Evolutionary conservation across 2,797 vertebrate genomes (phyloP), one percentile per base, ranked within the genome.

Genomic region (Siniperca scherzeri): DNA sequence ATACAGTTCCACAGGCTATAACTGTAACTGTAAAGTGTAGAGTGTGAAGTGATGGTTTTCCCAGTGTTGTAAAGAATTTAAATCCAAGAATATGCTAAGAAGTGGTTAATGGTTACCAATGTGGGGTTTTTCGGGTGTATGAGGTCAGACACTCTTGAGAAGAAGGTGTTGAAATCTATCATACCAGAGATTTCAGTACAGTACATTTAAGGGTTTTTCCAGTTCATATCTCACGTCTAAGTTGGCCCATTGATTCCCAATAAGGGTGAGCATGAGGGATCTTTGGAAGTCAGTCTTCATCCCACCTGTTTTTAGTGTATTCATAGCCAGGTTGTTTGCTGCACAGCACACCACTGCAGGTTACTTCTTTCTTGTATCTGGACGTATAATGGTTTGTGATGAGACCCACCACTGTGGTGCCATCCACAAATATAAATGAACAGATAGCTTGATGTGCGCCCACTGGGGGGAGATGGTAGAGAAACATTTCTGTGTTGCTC

Each of bases 401-500:
- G 57, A 78, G 67, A 48, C 36, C 7, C 52, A 22, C 40, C 61
- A 25, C 62, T 62, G 14, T 19, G 44, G 6, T 74, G 65, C 38
- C 57, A 5, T 55, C 53, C 38, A 70, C 50, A 77, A 6, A 74
- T 55, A 62, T 78, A 48, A 79, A 25, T 10, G 14, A 64, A 57
- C 46, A 62, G 57, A 76, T 19, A 53, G 73, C n/a, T 56, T 30
- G 53, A 77, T 73, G 38, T 64, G 52, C 3, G 7, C 38, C 82
- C 68, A 36, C 48, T 7, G 19, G 48, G 67, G 30, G 42, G 38
- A 78, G 42, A 65, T 40, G 30, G 42, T 10, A n/a, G 57, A 65
- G 46, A 82, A 78, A 62, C 53, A 38, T 74, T 74, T 80, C 55
- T 65, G 48, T 42, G 40, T 66, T 69, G 19, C 52, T 68, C 19